A percentile compares a stretch with the other conserved stretches of the same genome.
Evolutionary conservation across 2,797 vertebrate species (phyloP).

Genomic region (Anniella stebbinsi): DNA sequence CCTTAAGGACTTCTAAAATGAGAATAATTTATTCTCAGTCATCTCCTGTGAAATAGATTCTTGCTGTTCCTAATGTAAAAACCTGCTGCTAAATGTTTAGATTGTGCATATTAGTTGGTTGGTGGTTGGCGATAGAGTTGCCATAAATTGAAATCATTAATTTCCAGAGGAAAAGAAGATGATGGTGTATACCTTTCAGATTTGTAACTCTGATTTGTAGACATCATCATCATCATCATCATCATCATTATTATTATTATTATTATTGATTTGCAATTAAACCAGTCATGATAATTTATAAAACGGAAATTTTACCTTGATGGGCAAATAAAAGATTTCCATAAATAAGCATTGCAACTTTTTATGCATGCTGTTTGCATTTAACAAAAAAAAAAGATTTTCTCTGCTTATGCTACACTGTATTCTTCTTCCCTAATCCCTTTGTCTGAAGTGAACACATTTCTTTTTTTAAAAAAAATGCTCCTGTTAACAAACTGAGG

Average conservation of each 20-base stretch:
- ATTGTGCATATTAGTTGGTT: slow-evolving; percentile 82
- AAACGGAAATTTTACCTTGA: slow-evolving; percentile 56
- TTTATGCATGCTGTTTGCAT: slow-evolving; percentile 46
- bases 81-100: slow-evolving; percentile 84
- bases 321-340: slow-evolving; percentile 62
- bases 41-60: slow-evolving; percentile 80
- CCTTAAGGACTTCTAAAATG: slow-evolving; percentile 80
- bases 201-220: slow-evolving; percentile 80
- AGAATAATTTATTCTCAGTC: slow-evolving; percentile 79
- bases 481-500: not conserved
- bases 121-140: slow-evolving; percentile 80
- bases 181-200: slow-evolving; percentile 70
- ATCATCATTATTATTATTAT: too few species aligned
- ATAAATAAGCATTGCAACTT: slow-evolving; percentile 66
- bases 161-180: slow-evolving; percentile 76
- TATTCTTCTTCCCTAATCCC: not conserved
- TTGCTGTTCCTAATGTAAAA: slow-evolving; percentile 84
- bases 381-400: slow-evolving; percentile 44
- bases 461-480: not conserved
- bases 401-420: slow-evolving; percentile 4
- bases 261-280: slow-evolving; percentile 81
- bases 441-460: not conserved
- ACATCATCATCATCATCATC: too few species aligned
- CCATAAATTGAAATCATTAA: slow-evolving; percentile 81
- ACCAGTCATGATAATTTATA: slow-evolving; percentile 74